Base-by-base conservation (phyloP, 2,888 invertebrate species). In the Bursaphelenchus okinawaensis region DNA sequence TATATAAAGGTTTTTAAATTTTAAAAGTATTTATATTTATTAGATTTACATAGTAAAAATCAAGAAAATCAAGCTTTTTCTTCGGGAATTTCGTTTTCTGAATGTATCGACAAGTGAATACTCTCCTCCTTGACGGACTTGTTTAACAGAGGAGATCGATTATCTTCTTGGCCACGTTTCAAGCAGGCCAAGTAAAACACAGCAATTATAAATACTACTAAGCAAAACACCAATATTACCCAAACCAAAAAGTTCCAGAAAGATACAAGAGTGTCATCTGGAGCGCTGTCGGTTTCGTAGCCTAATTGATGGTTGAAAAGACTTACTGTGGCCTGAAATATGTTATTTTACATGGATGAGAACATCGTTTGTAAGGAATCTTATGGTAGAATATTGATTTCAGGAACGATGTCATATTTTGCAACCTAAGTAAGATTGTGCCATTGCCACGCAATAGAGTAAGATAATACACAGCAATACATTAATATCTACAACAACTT, bases 221-320 rank as follows among this genome's bases (percentile, higher is more conserved):
- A 20, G 23, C 60, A 59, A 50, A 56, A 56, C 20, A 59, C 19
- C 8, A 59, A 27, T 7, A 59, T 19, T 19, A 59, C 28, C 60
- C 51, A 59, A 59, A 59, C 60, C 12, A 59, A 12, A 50, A 59
- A 59, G 22, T 59, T 59, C 60, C 60, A 59, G 28, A 50, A 31
- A 20, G 60, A 59, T 16, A 27, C 27, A 12, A 56, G 28, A 12
- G n/a, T 40, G 19, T 59, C 52, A 3, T 22, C 50, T 16, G 20
- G 20, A 9, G 50, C n/a, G 9, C 40, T 23, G 22, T 59, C 54
- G 54, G 24, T 54, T 12, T 12, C 12, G 7, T 54, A 24, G 54
- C 19, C 54, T 19, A 27, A 6, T 6, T 40, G 16, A n/a, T 40
- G 40, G 40, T 40, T 40, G 40, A 40, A 40, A 40, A 54, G 54